Evolutionary conservation across 2,888 invertebrate species (phyloP).

Genomic region (Conistra vaccinii): DNA sequence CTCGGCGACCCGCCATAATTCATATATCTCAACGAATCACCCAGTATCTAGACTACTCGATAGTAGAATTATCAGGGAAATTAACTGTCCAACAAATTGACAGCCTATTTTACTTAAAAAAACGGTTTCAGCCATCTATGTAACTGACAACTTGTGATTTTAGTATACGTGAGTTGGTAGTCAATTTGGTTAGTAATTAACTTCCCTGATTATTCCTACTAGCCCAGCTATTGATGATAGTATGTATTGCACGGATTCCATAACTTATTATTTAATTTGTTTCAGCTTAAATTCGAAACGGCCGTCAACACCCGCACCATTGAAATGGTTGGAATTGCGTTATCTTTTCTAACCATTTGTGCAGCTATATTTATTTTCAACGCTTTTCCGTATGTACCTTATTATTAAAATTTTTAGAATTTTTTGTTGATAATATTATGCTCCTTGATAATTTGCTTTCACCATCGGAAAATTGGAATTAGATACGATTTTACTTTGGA

Average conservation of each 20-base stretch:
- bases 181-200: neutral
- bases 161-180: no score
- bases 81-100: no score
- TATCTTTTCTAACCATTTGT: constrained; percentile 94
- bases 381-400: constrained; percentile 93
- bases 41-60: neutral
- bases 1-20: no score
- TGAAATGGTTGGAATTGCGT: constrained; percentile 95
- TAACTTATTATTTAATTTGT: constrained; percentile 55
- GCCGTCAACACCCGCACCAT: constrained; percentile 93
- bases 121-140: no score
- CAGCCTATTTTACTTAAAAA: no score
- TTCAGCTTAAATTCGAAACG: constrained; percentile 92
- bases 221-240: neutral
- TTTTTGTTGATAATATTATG: neutral
- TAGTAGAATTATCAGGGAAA: neutral
- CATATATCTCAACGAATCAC: neutral
- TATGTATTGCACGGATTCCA: neutral
- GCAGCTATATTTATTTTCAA: constrained; percentile 95
- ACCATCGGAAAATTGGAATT: no score
- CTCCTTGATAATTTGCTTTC: neutral
- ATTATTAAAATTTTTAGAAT: neutral
- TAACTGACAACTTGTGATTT: no score
- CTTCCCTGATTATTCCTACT: neutral
- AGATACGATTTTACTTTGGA: no score